Evolutionary conservation across 2,113 vertebrate genomes (phyloP).

Genomic region (Petrocephalus zakoni): DNA sequence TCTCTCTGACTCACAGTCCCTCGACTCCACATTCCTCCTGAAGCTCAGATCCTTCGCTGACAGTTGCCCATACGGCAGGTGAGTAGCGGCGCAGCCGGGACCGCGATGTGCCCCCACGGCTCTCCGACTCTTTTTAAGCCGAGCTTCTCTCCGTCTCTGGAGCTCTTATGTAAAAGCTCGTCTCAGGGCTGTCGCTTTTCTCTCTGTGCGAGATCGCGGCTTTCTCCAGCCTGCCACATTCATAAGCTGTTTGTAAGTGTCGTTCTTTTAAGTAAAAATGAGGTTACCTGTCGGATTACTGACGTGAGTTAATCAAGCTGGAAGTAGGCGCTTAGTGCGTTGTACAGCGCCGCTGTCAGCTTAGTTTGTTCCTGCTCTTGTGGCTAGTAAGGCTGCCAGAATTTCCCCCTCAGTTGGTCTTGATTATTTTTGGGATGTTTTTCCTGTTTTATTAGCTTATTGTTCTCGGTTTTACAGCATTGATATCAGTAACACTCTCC

Average conservation of each 20-base stretch:
- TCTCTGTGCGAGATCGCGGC: no score
- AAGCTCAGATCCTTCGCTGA: neutral
- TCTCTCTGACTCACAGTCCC: neutral
- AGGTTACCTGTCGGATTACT: neutral
- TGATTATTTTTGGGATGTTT: neutral
- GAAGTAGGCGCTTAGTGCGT: neutral
- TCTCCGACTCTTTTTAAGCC: neutral
- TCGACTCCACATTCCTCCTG: neutral
- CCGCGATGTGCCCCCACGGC: neutral
- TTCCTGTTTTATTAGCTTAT: neutral
- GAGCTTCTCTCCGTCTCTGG: no score
- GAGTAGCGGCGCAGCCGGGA: neutral
- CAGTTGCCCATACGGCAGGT: neutral
- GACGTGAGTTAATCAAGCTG: neutral
- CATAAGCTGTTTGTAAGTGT: neutral
- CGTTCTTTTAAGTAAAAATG: neutral
- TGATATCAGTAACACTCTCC: neutral
- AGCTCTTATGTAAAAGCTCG: no score
- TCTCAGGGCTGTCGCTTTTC: no score
- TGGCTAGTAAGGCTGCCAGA: neutral
- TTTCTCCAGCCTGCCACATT: neutral
- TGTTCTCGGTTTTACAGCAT: neutral
- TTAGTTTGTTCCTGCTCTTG: neutral
- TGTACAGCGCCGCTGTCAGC: neutral
- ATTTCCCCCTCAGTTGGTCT: neutral